Evolutionary conservation across 2,113 vertebrate genomes (phyloP).

Genomic region (Rhipidura dahli): DNA sequence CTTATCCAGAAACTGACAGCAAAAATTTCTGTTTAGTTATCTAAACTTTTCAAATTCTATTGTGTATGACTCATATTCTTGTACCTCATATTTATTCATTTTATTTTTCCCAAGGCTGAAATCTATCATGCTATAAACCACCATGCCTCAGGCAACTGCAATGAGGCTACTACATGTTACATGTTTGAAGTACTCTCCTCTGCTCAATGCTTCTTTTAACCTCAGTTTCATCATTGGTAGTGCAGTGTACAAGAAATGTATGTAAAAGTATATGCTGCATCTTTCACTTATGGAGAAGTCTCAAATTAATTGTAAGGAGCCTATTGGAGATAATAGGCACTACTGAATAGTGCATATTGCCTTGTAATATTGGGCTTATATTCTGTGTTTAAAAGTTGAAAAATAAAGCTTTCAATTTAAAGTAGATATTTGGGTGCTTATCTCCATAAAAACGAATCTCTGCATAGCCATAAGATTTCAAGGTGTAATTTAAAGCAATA

Average conservation of each 20-base stretch:
- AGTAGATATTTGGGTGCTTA: neutral
- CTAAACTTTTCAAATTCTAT: neutral
- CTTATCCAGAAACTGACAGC: neutral
- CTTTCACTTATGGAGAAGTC: neutral
- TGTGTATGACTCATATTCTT: neutral
- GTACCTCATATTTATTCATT: neutral
- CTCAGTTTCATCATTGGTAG: neutral
- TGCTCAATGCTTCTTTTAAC: neutral
- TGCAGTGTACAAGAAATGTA: neutral
- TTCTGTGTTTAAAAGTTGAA: neutral
- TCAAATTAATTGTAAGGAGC: neutral
- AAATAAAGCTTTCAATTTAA: neutral
- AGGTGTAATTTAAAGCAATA: neutral
- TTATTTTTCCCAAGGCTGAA: neutral
- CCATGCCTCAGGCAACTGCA: neutral
- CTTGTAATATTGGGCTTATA: neutral
- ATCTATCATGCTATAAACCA: neutral
- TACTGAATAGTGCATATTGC: neutral
- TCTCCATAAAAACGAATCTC: neutral
- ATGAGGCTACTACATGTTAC: neutral
- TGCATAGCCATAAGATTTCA: neutral
- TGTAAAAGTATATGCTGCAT: neutral
- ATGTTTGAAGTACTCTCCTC: neutral
- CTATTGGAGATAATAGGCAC: neutral
- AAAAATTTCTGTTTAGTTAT: neutral